Evolutionary conservation across 2,888 invertebrate species (phyloP).

Genomic region (Nomada ruficornis): DNA sequence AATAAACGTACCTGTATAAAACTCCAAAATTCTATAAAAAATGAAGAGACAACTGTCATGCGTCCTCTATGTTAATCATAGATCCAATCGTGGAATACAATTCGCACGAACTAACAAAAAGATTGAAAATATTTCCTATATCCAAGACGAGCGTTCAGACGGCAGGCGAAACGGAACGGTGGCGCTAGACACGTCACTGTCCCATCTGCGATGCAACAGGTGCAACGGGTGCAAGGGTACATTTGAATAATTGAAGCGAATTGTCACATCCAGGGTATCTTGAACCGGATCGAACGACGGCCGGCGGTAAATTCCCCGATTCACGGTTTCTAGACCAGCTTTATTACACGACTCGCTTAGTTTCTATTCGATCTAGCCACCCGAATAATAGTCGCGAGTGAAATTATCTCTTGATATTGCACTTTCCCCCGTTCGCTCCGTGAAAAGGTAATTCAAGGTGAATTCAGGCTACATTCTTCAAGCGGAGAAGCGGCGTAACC

Average conservation of each 20-base stretch:
- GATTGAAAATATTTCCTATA: constrained; percentile 29
- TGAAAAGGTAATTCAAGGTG: constrained; percentile 29
- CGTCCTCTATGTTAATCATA: neutral
- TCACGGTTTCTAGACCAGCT: neutral
- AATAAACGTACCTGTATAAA: too few relatives aligned
- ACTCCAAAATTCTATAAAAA: neutral
- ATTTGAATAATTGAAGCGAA: constrained; percentile 80
- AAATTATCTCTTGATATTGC: constrained; percentile 23
- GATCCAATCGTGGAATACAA: constrained; percentile 3
- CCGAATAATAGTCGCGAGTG: neutral
- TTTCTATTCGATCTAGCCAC: neutral
- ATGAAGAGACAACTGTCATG: neutral
- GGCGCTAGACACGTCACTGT: constrained; percentile 36
- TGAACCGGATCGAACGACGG: constrained; percentile 48
- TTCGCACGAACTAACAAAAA: constrained; percentile 32
- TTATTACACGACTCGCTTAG: neutral
- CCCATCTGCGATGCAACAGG: constrained; percentile 75
- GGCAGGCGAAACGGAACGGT: constrained; percentile 42
- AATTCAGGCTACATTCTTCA: constrained; percentile 15
- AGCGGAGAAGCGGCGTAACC: neutral
- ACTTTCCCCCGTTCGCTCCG: constrained; percentile 19
- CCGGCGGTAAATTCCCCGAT: constrained; percentile 51
- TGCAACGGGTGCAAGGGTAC: constrained; percentile 68
- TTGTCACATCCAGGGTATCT: constrained; percentile 52
- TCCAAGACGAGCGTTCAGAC: constrained; percentile 44